Percentiles rank a stretch among this genome's conserved stretches.
Conservation (phyloP, 1,140 invertebrate genomes). For the Pseudomyrmex sp. region DNA sequence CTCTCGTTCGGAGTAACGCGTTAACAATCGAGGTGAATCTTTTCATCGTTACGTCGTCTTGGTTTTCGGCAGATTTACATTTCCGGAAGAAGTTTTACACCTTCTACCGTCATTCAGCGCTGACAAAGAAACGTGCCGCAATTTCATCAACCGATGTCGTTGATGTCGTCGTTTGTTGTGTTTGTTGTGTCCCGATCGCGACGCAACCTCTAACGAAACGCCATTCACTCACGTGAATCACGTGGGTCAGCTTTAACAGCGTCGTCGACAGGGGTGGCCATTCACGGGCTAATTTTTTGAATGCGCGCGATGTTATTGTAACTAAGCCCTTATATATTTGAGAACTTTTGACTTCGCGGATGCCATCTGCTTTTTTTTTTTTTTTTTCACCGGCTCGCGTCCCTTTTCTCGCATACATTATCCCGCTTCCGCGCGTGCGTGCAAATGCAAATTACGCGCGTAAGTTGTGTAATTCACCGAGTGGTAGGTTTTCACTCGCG, state of each 20-base stretch:
- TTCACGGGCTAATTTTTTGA: conserved; percentile 73
- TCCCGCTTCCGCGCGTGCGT: conserved; percentile 6
- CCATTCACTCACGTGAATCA: conserved; percentile 41
- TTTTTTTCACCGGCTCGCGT: conserved; percentile 58
- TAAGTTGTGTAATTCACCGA: neutral
- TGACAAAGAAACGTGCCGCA: conserved; percentile 21
- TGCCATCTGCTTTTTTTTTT: conserved; percentile 78
- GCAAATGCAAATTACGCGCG: neutral
- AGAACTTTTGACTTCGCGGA: conserved; percentile 81
- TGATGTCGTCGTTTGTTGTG: conserved; percentile 32
- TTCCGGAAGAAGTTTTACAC: conserved; percentile 16
- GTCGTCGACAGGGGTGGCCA: conserved; percentile 33
- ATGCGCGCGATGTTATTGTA: conserved; percentile 75
- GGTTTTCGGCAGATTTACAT: conserved; percentile 8
- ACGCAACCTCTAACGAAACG: conserved; percentile 50
- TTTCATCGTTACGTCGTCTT: conserved; percentile 19
- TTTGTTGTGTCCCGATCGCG: conserved; percentile 13
- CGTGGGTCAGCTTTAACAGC: conserved; percentile 22
- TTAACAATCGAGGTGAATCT: conserved; percentile 36
- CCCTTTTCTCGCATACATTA: conserved; percentile 55
- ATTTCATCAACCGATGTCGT: conserved; percentile 17
- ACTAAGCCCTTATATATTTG: conserved; percentile 77
- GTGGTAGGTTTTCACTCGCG: neutral
- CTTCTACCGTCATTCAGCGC: neutral
- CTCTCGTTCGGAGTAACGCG: neutral